A percentile compares a stretch with the other conserved stretches of the same genome.
Evolutionary conservation across 2,888 invertebrate species (phyloP).

Genomic region (Sinotaia quadrata): DNA sequence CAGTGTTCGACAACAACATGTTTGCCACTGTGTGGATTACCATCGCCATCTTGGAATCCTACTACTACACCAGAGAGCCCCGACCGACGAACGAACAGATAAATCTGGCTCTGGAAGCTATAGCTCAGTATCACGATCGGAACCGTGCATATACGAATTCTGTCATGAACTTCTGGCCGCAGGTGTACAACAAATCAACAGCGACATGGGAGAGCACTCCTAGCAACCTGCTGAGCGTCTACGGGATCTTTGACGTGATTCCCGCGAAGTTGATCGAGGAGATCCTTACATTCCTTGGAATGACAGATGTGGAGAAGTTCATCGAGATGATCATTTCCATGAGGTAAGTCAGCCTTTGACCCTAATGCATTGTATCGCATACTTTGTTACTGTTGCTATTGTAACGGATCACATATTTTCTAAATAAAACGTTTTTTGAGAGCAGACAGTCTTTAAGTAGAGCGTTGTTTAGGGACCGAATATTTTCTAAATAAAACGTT

Average conservation of each 20-base stretch:
- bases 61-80: conserved; percentile 42
- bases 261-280: conserved; percentile 47
- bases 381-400: too few relatives aligned
- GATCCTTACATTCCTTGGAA: conserved; percentile 49
- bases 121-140: conserved; percentile 53
- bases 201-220: conserved; percentile 44
- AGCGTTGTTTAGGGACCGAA: too few relatives aligned
- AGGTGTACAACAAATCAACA: conserved; percentile 39
- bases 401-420: too few relatives aligned
- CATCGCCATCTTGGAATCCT: conserved; percentile 55
- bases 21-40: conserved; percentile 64
- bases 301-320: conserved; percentile 43
- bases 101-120: conserved; percentile 36
- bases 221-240: conserved; percentile 48
- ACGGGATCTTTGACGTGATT: conserved; percentile 41
- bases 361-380: too few relatives aligned
- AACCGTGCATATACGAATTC: conserved; percentile 55
- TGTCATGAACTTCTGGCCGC: conserved; percentile 64
- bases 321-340: conserved; percentile 43
- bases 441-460: too few relatives aligned
- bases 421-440: too few relatives aligned
- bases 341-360: conserved; percentile 43
- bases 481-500: too few relatives aligned
- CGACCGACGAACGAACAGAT: conserved; percentile 33
- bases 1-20: conserved; percentile 65